A percentile compares a stretch with the other conserved stretches of the same genome.
Evolutionary conservation across 2,113 vertebrate genomes (phyloP).

Genomic region (Cervus canadensis): DNA sequence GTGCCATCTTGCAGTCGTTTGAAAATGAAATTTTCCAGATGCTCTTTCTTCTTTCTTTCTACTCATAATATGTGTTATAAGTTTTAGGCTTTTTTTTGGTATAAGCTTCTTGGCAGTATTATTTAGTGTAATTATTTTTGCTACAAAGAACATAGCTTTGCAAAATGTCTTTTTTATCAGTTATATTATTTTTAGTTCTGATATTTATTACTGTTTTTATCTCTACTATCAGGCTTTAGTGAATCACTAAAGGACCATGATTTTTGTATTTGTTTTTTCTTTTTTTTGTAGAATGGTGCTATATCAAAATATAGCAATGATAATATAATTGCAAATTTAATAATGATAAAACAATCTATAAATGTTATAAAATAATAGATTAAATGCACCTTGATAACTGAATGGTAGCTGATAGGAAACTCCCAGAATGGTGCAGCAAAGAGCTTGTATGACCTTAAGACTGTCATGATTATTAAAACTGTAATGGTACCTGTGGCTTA

Average conservation of each 20-base stretch:
- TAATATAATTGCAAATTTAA: background rate
- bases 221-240: background rate
- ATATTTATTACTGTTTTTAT: background rate
- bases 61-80: background rate
- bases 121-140: conserved; percentile 21
- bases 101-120: background rate
- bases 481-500: background rate
- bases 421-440: background rate
- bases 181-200: background rate
- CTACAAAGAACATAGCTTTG: background rate
- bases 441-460: background rate
- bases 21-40: background rate
- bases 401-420: background rate
- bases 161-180: background rate
- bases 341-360: background rate
- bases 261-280: background rate
- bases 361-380: background rate
- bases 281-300: background rate
- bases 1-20: background rate
- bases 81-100: background rate
- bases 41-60: background rate
- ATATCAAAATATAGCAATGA: background rate
- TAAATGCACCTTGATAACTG: background rate
- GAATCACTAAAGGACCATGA: background rate
- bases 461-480: background rate